Conservation (phyloP, 2,888 invertebrate species). For the Ormyrus pomaceus region DNA sequence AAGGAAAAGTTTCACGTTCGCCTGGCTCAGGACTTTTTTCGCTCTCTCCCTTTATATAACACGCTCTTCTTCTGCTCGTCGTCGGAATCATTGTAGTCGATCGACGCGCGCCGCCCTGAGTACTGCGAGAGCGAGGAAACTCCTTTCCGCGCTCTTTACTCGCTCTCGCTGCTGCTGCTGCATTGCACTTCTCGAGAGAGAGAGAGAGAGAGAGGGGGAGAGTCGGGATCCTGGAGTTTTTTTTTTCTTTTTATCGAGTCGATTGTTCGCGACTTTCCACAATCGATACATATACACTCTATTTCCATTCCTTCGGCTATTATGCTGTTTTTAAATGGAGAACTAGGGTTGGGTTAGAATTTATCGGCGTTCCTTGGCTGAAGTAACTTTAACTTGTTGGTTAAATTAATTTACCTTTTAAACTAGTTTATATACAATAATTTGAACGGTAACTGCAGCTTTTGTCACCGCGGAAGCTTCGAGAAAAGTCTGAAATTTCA, state of each 20-base stretch:
- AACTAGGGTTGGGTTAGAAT: too few relatives aligned
- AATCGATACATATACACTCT: neutral
- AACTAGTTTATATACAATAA: too few relatives aligned
- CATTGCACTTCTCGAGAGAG: neutral
- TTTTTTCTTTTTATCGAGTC: neutral
- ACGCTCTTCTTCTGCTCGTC: conserved; percentile 33
- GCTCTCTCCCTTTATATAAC: conserved; percentile 35
- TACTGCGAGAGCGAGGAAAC: conserved; percentile 14
- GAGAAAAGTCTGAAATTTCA: too few relatives aligned
- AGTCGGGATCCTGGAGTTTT: neutral
- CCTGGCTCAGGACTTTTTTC: conserved; percentile 46
- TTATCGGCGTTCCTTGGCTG: too few relatives aligned
- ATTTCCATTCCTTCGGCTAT: neutral
- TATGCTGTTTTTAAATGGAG: neutral
- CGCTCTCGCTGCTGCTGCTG: neutral
- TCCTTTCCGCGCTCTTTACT: conserved; percentile 25
- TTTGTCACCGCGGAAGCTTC: too few relatives aligned
- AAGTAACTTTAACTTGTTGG: too few relatives aligned
- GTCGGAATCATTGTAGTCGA: conserved; percentile 34
- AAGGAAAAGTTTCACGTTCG: conserved; percentile 46
- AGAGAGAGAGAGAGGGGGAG: neutral
- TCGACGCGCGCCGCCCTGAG: conserved; percentile 1
- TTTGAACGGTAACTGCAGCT: too few relatives aligned
- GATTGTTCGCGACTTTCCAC: neutral
- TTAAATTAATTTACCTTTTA: too few relatives aligned